Base-by-base conservation (phyloP, 2,888 invertebrate species). In the Xanthorhoe designata region DNA sequence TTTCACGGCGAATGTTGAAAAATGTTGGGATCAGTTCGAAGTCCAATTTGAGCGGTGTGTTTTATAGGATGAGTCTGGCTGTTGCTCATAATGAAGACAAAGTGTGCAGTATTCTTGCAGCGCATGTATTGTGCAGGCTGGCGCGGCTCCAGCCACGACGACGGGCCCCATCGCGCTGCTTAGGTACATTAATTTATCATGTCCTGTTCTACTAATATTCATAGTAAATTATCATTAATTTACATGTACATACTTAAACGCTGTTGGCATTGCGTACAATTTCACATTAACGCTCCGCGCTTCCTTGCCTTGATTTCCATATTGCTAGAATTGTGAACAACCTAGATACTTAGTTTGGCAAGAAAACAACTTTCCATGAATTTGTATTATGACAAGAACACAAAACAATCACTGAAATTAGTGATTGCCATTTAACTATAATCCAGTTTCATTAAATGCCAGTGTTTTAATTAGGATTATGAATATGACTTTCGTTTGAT, bases 21-120 rank as follows among this genome's bases (percentile, higher is more conserved):
- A 73, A 74, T 72, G 63, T 73, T 47, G 32, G 18, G 61, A 49
- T 38, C 61, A 56, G 50, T 59, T 69, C 49, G 42, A 57, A 9
- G 61, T 64, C 29, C 19, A 49, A 55, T 60, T 61, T 42, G 9
- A 53, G 38, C 56, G 19, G 32, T 51, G 54, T 64, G 49, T 58
- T 64, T 38, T 64, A 68, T 62, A 55, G 53, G 50, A 67, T 56
- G 45, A 55, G 55, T 61, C 65, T 68, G 61, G 60, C 62, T 69
- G 66, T 56, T 63, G 68, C 69, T 78, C 73, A 75, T 84, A 87
- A 86, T 85, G 81, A 84, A 86, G 85, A 88, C 76, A 81, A 80
- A 87, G 75, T 78, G 75, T 72, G 73, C 75, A 74, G 78, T 76
- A 78, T 80, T 77, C 76, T 77, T 77, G 78, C 78, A 76, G 68